These are phyloP conservation scores for Eretmocerus hayati DNA, from an alignment of 2,888 invertebrate genomes.

Conservation along the genomic window DNA sequence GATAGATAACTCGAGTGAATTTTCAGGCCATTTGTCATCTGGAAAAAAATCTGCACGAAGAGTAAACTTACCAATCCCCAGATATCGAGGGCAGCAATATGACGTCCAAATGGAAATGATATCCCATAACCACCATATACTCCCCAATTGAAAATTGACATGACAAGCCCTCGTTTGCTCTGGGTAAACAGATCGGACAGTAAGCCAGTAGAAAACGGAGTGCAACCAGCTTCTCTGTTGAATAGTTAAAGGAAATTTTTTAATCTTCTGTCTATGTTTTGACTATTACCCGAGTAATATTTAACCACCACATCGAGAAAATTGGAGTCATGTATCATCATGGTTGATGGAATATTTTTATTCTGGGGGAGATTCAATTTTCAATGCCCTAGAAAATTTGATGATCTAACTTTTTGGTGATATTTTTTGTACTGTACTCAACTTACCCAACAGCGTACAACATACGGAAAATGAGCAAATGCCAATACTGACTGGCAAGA, in stretches of 20 bases:
- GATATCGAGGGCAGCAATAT: conserved; percentile 67
- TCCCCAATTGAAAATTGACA: conserved; percentile 93
- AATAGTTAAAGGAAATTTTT: no score
- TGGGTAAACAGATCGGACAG: conserved; percentile 76
- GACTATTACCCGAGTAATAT: no score
- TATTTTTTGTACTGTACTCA: no score
- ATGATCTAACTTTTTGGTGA: no score
- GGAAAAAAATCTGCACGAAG: not conserved
- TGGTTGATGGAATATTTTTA: no score
- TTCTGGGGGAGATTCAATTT: no score
- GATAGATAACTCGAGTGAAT: no score
- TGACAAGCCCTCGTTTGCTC: conserved; percentile 75
- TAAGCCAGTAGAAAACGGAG: conserved; percentile 78
- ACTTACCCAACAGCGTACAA: conserved; percentile 73
- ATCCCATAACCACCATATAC: conserved; percentile 91
- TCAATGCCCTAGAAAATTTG: no score
- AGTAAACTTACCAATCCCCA: conserved; percentile 63
- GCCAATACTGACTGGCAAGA: conserved; percentile 80
- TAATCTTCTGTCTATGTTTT: no score
- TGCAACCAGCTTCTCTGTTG: conserved; percentile 83
- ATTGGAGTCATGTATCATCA: no score
- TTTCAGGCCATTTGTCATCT: no score
- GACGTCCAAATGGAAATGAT: conserved; percentile 85
- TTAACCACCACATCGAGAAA: no score
- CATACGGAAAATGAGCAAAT: conserved; percentile 78